These are phyloP conservation scores for Syngnathus floridae DNA, from an alignment of 2,113 vertebrate species.

Conservation along the genomic window DNA sequence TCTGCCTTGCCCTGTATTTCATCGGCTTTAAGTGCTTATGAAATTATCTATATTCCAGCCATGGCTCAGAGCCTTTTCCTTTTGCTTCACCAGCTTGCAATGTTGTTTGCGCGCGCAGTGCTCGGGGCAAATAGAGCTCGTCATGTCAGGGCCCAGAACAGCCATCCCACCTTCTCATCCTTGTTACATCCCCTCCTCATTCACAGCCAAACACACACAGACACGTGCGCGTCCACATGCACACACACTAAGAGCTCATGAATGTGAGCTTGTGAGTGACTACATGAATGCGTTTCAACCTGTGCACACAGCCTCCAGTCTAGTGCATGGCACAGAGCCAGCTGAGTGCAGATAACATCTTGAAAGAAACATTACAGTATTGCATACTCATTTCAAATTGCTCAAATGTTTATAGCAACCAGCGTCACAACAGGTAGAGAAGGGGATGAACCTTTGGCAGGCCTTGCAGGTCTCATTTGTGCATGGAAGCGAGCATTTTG, in stretches of 20 bases:
- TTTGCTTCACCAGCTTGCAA: conserved; percentile 58
- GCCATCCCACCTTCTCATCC: conserved; percentile 39
- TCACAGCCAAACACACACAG: background rate
- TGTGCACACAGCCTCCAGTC: conserved; percentile 49
- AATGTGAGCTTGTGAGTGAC: conserved; percentile 9
- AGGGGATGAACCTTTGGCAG: conserved; percentile 61
- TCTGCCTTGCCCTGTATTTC: conserved; percentile 62
- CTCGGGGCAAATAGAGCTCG: conserved; percentile 53
- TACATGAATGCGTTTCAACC: conserved; percentile 41
- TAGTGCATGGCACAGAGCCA: conserved; percentile 73
- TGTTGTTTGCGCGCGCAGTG: conserved; percentile 50
- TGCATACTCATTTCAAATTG: conserved; percentile 83
- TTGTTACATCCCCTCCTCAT: background rate
- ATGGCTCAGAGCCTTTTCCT: conserved; percentile 57
- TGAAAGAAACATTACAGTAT: conserved; percentile 85
- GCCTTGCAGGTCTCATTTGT: conserved; percentile 41
- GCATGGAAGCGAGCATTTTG: conserved; percentile 59
- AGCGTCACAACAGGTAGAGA: conserved; percentile 81
- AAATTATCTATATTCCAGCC: conserved; percentile 58
- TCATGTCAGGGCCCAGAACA: conserved; percentile 48
- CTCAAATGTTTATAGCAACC: conserved; percentile 95
- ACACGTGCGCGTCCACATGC: background rate
- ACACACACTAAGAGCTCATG: background rate
- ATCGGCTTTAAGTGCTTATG: conserved; percentile 72
- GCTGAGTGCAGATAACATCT: conserved; percentile 81